Evolutionary conservation across 2,888 invertebrate genomes (phyloP).

Genomic region (Athripsodes cinereus): DNA sequence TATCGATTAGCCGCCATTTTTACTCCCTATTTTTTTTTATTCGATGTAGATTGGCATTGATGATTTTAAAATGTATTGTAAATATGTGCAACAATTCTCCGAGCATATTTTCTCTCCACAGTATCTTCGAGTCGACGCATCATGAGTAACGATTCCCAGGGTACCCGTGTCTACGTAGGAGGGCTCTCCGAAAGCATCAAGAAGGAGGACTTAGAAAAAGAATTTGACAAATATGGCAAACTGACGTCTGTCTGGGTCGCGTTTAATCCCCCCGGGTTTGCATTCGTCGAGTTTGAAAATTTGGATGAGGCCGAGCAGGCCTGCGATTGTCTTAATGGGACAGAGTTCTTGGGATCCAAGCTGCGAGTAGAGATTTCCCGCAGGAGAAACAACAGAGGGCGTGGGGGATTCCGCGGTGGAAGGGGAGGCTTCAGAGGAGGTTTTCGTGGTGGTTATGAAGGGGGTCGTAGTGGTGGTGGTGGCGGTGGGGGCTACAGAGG

Average conservation of each 20-base stretch:
- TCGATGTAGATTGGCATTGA: neutral
- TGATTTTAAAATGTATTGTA: neutral
- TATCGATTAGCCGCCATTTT: neutral
- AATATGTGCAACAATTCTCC: slow-evolving; percentile 7
- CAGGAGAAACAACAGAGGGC: slow-evolving; percentile 61
- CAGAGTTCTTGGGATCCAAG: slow-evolving; percentile 81
- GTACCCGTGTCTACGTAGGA: slow-evolving; percentile 85
- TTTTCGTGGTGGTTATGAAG: slow-evolving; percentile 40
- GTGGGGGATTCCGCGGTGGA: slow-evolving; percentile 50
- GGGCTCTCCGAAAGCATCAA: slow-evolving; percentile 83
- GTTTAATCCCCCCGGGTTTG: slow-evolving; percentile 90
- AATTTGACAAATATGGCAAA: slow-evolving; percentile 89
- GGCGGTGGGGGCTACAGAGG: slow-evolving; percentile 29
- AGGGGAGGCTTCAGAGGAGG: slow-evolving; percentile 45
- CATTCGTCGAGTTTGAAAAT: slow-evolving; percentile 88
- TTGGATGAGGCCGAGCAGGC: slow-evolving; percentile 85
- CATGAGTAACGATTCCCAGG: slow-evolving; percentile 29
- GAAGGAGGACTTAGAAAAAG: slow-evolving; percentile 85
- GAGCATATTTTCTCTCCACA: slow-evolving; percentile 20
- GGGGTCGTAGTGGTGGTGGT: slow-evolving; percentile 34
- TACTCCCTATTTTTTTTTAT: neutral
- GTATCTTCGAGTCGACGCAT: slow-evolving; percentile 14
- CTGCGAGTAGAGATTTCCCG: slow-evolving; percentile 84
- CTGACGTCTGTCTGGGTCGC: slow-evolving; percentile 90
- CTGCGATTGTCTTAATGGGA: slow-evolving; percentile 81